Base-by-base conservation (phyloP, 2,113 vertebrate genomes). In the Alligator sinensis region DNA sequence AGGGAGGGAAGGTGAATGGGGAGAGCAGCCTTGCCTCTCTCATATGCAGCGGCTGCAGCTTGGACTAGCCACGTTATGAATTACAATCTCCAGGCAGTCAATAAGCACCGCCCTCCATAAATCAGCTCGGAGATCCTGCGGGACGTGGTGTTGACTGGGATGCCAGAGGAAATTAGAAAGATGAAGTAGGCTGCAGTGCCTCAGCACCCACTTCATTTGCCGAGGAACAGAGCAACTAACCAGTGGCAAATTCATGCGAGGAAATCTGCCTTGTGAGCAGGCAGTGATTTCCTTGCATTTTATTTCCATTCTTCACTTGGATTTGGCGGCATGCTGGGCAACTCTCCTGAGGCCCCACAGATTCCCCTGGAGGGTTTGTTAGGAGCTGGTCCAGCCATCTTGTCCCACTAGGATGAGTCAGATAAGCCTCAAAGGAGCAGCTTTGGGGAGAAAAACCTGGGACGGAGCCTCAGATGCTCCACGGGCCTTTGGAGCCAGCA, bases 211-310 rank as follows among this genome's bases (percentile, higher is more conserved):
- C 27, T 58, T 38, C n/a, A 86, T 59, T 0, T 0, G 68, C 27
- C 62, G 77, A 24, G 0, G 60, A 80, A 85, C 58, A 9, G 61
- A 7, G 87, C 68, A 16, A 78, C 77, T 78, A 58, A 94, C 15
- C 86, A 80, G 76, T 90, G 1, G 5, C 62, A 88, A 74, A 90
- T 15, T 1, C 76, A 14, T 1, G 1, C 0, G 74, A 9, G 58
- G 87, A 68, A 79, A 63, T 59, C 34, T 17, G 28, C 86, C 77
- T 64, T 61, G 60, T 63, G 81, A 58, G 79, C 91, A 90, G 82
- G 89, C 63, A 89, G 86, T 90, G 90, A 94, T 95, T 95, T 92
- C 91, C 25, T 38, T 55, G 13, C 94, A 86, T 84, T 85, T 92
- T 85, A 76, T 54, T 80, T 87, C 68, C 80, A 47, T 47, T 47